A percentile compares a stretch with the other conserved stretches of the same genome.
Evolutionary conservation across 2,888 invertebrate species (phyloP).

Genomic region (Tanypteryx hageni): DNA sequence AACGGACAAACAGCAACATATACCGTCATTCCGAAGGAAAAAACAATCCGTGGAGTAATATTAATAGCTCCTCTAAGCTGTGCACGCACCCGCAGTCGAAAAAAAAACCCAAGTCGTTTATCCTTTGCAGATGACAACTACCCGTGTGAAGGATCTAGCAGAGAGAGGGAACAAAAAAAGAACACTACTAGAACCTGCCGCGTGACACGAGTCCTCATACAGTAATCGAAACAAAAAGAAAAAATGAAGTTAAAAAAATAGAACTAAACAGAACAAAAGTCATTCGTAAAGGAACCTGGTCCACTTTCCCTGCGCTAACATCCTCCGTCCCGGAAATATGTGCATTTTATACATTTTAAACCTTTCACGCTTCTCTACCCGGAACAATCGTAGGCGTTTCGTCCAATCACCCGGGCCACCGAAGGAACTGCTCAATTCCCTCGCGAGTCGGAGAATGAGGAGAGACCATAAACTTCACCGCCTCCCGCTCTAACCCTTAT

Average conservation of each 20-base stretch:
- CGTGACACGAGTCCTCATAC: background rate
- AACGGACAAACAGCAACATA: too few relatives aligned
- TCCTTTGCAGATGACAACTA: too few relatives aligned
- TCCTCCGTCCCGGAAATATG: background rate
- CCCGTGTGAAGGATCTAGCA: too few relatives aligned
- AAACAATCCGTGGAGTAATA: too few relatives aligned
- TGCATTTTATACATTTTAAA: background rate
- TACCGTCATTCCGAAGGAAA: too few relatives aligned
- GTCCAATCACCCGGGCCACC: background rate
- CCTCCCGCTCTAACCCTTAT: background rate
- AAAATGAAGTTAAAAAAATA: background rate
- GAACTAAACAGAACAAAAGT: background rate
- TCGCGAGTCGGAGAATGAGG: background rate
- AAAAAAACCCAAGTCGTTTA: too few relatives aligned
- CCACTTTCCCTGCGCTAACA: background rate
- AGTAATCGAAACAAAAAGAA: background rate
- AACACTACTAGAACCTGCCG: background rate
- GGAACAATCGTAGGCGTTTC: background rate
- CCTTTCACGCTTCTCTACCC: background rate
- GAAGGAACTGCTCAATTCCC: background rate
- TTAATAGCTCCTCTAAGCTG: too few relatives aligned
- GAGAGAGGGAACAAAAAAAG: background rate
- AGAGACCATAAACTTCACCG: background rate
- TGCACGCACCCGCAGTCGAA: too few relatives aligned
- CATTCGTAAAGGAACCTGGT: background rate